A percentile compares a stretch with the other conserved stretches of the same genome.
Evolutionary conservation across 2,888 invertebrate species (phyloP).

Genomic region (Stenoptilia bipunctidactyla): DNA sequence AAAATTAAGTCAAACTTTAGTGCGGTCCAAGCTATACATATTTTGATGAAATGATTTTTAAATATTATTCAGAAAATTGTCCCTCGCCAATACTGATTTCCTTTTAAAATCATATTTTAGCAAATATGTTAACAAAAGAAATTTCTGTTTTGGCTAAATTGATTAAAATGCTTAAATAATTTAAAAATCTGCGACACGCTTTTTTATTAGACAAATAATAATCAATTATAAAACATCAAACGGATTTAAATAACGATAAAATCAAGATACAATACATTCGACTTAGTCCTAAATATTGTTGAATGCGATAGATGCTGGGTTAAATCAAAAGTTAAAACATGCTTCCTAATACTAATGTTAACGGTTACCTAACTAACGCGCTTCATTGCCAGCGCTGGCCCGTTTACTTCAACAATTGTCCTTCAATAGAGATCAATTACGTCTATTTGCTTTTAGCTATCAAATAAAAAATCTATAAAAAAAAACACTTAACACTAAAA

Average conservation of each 20-base stretch:
- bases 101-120: slow-evolving; percentile 51
- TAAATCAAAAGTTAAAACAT: slow-evolving; percentile 64
- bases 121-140: slow-evolving; percentile 51
- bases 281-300: slow-evolving; percentile 6
- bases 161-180: slow-evolving; percentile 20
- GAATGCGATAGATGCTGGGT: slow-evolving; percentile 25
- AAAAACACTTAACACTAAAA: slow-evolving; percentile 15
- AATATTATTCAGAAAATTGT: slow-evolving; percentile 15
- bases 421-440: slow-evolving; percentile 41
- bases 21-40: slow-evolving; percentile 30
- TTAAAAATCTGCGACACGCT: slow-evolving; percentile 13
- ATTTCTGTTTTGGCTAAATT: slow-evolving; percentile 24
- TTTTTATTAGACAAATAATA: slow-evolving; percentile 22
- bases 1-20: slow-evolving; percentile 46
- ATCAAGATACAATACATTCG: no score
- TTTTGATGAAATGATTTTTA: slow-evolving; percentile 32
- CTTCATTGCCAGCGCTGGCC: slow-evolving; percentile 19
- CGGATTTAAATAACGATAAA: slow-evolving; percentile 17
- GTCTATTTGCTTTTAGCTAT: slow-evolving; percentile 49
- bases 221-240: slow-evolving; percentile 51
- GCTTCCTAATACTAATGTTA: slow-evolving; percentile 24
- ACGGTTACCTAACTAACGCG: not conserved
- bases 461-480: slow-evolving; percentile 22
- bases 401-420: slow-evolving; percentile 64
- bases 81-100: slow-evolving; percentile 29